These are phyloP conservation scores for Diorhabda elongata DNA, from an alignment of 1,140 invertebrate species.

Conservation along the genomic window DNA sequence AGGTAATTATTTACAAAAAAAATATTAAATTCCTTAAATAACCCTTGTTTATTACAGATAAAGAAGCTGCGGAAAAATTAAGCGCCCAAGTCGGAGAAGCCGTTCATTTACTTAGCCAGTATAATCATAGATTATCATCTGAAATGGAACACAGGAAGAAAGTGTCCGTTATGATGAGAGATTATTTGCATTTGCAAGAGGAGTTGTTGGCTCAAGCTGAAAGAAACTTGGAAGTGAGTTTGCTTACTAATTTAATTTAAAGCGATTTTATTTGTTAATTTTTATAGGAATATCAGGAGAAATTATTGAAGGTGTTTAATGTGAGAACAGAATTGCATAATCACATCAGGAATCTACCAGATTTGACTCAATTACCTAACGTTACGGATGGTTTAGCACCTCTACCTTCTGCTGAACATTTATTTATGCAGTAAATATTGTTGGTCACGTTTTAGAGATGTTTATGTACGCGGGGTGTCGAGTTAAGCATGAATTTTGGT, in stretches of 20 bases:
- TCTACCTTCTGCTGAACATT: conserved; percentile 87
- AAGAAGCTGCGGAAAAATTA: conserved; percentile 66
- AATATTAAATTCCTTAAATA: not conserved
- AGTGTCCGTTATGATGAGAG: conserved; percentile 78
- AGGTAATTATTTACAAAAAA: conserved; percentile 52
- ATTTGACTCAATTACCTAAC: conserved; percentile 84
- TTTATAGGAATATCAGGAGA: conserved; percentile 80
- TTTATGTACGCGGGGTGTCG: not conserved
- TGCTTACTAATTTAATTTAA: not conserved
- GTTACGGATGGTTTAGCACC: conserved; percentile 86
- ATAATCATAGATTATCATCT: conserved; percentile 77
- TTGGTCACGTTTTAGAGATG: not conserved
- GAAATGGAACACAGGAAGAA: conserved; percentile 86
- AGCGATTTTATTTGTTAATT: conserved; percentile 7
- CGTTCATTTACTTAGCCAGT: conserved; percentile 77
- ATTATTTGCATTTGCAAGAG: conserved; percentile 81
- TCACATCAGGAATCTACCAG: conserved; percentile 88
- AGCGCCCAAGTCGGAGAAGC: conserved; percentile 81
- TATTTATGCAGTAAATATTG: conserved; percentile 58
- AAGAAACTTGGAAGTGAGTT: conserved; percentile 72
- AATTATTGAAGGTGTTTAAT: conserved; percentile 77
- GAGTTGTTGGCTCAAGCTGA: conserved; percentile 81
- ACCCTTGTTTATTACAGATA: conserved; percentile 54
- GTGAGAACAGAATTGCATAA: conserved; percentile 84
- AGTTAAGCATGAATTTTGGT: too few relatives aligned